phyloP scores from a whole-genome alignment of 2,888 invertebrate genomes.

The Drosophila paranaensis region DNA sequence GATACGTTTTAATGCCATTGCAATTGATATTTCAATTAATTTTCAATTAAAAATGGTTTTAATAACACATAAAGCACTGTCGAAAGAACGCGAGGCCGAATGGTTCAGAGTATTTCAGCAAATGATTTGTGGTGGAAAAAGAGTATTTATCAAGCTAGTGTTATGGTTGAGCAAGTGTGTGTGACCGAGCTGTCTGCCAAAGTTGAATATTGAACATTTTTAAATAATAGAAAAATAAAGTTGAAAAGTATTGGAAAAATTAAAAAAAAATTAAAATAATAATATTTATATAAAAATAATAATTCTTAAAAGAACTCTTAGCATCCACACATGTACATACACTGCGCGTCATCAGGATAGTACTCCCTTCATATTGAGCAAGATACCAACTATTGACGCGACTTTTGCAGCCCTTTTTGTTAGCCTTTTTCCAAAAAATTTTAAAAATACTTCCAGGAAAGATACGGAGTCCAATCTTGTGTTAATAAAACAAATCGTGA shows the following conservation, averaged over 20 bases:
- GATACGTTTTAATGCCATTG: constrained; percentile 62
- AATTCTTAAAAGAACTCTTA: too few relatives aligned
- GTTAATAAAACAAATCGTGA: too few relatives aligned
- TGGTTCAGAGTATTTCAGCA: background rate
- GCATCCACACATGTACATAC: too few relatives aligned
- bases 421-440: too few relatives aligned
- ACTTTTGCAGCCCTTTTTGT: too few relatives aligned
- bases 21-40: constrained; percentile 76
- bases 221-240: background rate
- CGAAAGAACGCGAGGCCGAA: constrained; percentile 9
- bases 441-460: too few relatives aligned
- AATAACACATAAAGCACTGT: constrained; percentile 52
- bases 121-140: constrained; percentile 31
- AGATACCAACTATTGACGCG: too few relatives aligned
- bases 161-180: background rate
- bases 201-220: background rate
- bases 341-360: too few relatives aligned
- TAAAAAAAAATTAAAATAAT: background rate
- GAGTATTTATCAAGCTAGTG: constrained; percentile 34
- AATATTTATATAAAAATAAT: background rate
- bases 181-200: background rate
- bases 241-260: background rate
- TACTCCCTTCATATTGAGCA: too few relatives aligned
- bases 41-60: constrained; percentile 73
- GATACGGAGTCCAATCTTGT: too few relatives aligned